phyloP scores from a whole-genome alignment of 2,888 invertebrate genomes.

The Formica aserva region DNA sequence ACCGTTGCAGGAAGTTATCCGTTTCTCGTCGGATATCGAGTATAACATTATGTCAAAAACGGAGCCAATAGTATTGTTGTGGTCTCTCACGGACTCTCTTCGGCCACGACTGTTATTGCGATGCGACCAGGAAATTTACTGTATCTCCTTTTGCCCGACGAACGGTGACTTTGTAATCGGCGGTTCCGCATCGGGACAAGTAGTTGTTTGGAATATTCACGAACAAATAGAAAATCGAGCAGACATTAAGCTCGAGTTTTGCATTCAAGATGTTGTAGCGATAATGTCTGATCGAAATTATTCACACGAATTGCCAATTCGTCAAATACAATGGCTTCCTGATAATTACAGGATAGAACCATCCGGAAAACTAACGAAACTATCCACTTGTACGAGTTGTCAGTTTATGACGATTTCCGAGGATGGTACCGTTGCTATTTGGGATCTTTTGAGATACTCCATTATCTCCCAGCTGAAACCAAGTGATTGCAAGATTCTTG shows the following conservation, averaged over 20 bases:
- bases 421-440: conserved; percentile 81
- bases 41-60: conserved; percentile 1
- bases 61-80: conserved; percentile 71
- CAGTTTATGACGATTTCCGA: conserved; percentile 82
- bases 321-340: conserved; percentile 82
- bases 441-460: conserved; percentile 82
- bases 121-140: conserved; percentile 79
- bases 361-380: conserved; percentile 73
- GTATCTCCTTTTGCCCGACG: conserved; percentile 82
- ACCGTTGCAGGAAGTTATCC: neutral
- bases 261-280: neutral
- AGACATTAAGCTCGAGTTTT: neutral
- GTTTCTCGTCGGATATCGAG: neutral
- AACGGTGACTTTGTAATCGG: conserved; percentile 80
- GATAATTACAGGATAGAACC: conserved; percentile 70
- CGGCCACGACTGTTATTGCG: conserved; percentile 77
- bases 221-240: conserved; percentile 11
- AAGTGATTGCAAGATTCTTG: neutral
- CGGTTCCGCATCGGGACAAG: conserved; percentile 82
- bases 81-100: conserved; percentile 77
- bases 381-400: conserved; percentile 55
- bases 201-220: conserved; percentile 81
- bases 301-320: conserved; percentile 78
- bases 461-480: conserved; percentile 30
- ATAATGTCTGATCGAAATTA: conserved; percentile 66